A percentile compares a stretch with the other conserved stretches of the same genome.
Evolutionary conservation across 2,113 vertebrate genomes (phyloP).

Genomic region (Aphyosemion australe): DNA sequence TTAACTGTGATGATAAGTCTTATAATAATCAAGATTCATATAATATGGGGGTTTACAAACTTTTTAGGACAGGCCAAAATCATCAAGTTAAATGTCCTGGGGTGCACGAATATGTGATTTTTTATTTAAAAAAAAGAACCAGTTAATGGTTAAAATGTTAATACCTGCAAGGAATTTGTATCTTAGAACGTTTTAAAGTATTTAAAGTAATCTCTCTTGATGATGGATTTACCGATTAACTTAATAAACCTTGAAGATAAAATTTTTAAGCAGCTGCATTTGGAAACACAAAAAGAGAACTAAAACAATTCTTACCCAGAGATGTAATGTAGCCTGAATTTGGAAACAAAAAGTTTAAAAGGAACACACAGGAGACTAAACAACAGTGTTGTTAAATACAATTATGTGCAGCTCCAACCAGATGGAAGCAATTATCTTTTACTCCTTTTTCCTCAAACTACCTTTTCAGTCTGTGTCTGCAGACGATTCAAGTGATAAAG

Average conservation of each 20-base stretch:
- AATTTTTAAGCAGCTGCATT: constrained; percentile 56
- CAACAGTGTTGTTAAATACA: constrained; percentile 49
- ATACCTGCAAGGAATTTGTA: constrained; percentile 2
- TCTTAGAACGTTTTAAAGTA: constrained; percentile 13
- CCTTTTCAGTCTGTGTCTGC: constrained; percentile 14
- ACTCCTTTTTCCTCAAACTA: constrained; percentile 25
- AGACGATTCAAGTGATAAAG: constrained; percentile 29
- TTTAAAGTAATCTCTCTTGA: constrained; percentile 32
- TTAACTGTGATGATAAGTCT: too few relatives aligned
- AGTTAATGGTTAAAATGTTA: too few relatives aligned
- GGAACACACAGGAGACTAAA: constrained; percentile 37
- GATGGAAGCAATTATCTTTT: constrained; percentile 37
- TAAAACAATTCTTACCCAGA: constrained; percentile 37
- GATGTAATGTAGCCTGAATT: constrained; percentile 47
- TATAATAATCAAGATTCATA: too few relatives aligned
- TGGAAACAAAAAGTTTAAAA: constrained; percentile 51
- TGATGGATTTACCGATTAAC: constrained; percentile 31
- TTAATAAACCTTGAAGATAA: constrained; percentile 54
- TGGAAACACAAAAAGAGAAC: constrained; percentile 41
- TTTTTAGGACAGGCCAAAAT: too few relatives aligned
- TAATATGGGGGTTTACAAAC: too few relatives aligned
- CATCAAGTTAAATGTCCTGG: too few relatives aligned
- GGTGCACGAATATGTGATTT: too few relatives aligned
- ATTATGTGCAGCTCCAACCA: constrained; percentile 36
- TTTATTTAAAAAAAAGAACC: too few relatives aligned